Conservation (phyloP, 2,888 invertebrate genomes). For the Enchytraeus crypticus region DNA sequence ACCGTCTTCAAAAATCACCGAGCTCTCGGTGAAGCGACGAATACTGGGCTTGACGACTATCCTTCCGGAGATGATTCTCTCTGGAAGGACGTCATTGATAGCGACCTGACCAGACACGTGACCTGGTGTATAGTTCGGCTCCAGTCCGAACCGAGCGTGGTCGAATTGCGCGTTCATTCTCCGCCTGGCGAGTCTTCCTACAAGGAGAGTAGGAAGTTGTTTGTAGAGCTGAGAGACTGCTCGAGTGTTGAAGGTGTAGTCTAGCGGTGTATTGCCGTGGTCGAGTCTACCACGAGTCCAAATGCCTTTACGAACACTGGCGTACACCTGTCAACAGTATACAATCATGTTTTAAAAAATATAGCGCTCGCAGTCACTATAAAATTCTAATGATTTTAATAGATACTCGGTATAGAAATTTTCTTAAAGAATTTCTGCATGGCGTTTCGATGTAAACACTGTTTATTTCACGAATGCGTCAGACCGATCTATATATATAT, state of each 20-base stretch:
- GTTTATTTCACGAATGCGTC: no score
- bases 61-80: no score
- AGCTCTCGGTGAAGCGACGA: slow-evolving; percentile 33
- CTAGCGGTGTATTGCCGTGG: slow-evolving; percentile 35
- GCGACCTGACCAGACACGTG: no score
- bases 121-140: slow-evolving; percentile 36
- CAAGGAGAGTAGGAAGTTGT: neutral
- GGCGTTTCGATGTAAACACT: no score
- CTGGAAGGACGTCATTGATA: slow-evolving; percentile 49
- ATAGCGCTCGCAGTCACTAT: no score
- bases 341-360: no score
- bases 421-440: no score
- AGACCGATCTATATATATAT: no score
- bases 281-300: slow-evolving; percentile 48
- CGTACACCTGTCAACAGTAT: no score
- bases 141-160: slow-evolving; percentile 46
- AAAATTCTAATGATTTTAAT: no score
- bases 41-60: slow-evolving; percentile 42
- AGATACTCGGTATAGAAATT: no score
- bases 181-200: slow-evolving; percentile 8
- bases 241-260: slow-evolving; percentile 29
- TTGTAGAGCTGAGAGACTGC: slow-evolving; percentile 7
- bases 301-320: no score
- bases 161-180: slow-evolving; percentile 39
- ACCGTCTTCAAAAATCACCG: slow-evolving; percentile 41